phyloP scores from a whole-genome alignment of 2,888 invertebrate genomes.

The Seira sanloemensis region DNA sequence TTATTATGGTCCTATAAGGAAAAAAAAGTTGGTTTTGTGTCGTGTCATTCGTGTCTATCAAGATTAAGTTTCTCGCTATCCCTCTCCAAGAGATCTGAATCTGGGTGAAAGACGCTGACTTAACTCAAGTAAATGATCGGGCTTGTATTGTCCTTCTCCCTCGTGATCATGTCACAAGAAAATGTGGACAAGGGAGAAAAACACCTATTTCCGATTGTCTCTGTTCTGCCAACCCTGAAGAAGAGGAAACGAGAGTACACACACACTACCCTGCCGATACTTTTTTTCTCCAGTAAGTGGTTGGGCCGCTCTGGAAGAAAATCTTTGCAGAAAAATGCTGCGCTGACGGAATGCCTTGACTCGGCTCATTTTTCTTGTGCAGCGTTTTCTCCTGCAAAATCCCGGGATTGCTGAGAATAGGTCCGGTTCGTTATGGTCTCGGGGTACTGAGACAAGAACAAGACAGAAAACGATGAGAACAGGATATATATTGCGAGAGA shows the following conservation, averaged over 20 bases:
- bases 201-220: conserved; percentile 32
- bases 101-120: background rate
- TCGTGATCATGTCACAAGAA: conserved; percentile 15
- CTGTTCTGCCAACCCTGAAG: background rate
- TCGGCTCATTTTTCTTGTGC: conserved; percentile 1
- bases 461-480: background rate
- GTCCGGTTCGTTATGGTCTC: background rate
- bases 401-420: no score
- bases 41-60: conserved; percentile 21
- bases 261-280: background rate
- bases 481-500: background rate
- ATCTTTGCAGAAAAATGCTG: background rate
- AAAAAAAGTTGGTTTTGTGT: background rate
- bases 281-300: background rate
- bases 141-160: conserved; percentile 4
- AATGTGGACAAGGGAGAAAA: conserved; percentile 8
- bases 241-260: background rate
- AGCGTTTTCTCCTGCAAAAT: background rate
- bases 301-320: background rate
- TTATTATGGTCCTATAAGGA: background rate
- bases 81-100: background rate
- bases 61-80: conserved; percentile 14
- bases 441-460: background rate
- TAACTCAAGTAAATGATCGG: background rate
- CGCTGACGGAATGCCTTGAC: background rate